These are phyloP conservation scores for Antedon mediterranea DNA, from an alignment of 53 echinoderm and acorn worm species.

Conservation along the genomic window DNA sequence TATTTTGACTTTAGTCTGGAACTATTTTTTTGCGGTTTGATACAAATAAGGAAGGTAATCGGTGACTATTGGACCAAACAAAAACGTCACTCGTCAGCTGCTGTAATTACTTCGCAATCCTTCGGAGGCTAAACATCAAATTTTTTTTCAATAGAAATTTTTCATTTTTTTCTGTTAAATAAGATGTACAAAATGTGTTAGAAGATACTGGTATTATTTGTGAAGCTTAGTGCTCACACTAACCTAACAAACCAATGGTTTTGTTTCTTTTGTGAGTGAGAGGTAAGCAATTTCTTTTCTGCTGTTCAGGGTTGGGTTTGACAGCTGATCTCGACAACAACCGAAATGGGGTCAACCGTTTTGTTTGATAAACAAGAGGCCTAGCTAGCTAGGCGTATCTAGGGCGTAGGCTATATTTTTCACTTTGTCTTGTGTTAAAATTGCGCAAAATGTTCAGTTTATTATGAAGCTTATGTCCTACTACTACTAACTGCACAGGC, in stretches of 20 bases:
- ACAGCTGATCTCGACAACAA: slow-evolving; percentile 17
- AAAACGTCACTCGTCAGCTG: background rate
- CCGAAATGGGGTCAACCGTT: background rate
- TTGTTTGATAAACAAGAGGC: background rate
- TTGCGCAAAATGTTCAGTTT: too few relatives aligned
- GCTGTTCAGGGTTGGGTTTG: slow-evolving; percentile 1
- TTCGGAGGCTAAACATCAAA: background rate
- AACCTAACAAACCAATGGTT: slow-evolving; percentile 66
- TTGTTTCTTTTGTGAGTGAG: slow-evolving; percentile 82
- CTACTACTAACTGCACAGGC: too few relatives aligned
- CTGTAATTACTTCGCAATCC: background rate
- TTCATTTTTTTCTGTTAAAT: slow-evolving; percentile 26
- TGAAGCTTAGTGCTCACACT: slow-evolving; percentile 95
- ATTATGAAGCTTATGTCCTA: too few relatives aligned
- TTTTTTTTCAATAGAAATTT: slow-evolving; percentile 24
- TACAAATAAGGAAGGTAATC: background rate
- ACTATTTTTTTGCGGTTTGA: background rate
- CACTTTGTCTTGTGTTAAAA: too few relatives aligned
- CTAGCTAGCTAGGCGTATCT: background rate
- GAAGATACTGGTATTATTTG: slow-evolving; percentile 52
- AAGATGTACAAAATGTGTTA: slow-evolving; percentile 85
- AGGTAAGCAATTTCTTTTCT: slow-evolving; percentile 42
- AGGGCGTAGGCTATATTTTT: background rate
- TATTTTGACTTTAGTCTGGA: background rate
- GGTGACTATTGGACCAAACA: background rate